Base-by-base conservation (phyloP, 2,888 invertebrate species). In the Scelioninae gen. 1 region DNA sequence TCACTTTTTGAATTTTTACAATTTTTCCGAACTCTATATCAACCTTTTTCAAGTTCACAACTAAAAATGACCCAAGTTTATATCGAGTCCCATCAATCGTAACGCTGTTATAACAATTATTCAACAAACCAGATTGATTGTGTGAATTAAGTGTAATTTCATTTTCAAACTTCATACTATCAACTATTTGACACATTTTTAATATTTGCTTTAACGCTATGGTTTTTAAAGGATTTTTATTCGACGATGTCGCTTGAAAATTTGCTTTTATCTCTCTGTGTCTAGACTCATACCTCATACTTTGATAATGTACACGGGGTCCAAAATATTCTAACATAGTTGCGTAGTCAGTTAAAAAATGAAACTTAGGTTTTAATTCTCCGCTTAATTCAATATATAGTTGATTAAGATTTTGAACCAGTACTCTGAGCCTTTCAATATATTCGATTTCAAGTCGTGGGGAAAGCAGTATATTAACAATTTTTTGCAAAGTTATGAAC, bases 331-430 rank as follows among this genome's bases (percentile, higher is more conserved):
- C 15, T 38, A 82, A 38, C 11, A 66, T 60, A 71, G 76, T 53
- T 23, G 66, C 31, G 32, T 82, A 82, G 34, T 77, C 72, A 1
- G 53, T 65, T 40, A 82, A 51, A 10, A 82, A 76, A 31, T 77
- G 82, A 62, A 82, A 82, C 47, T 77, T 77, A 0, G 68, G 63
- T 74, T 82, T 69, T 23, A 82, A 72, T 13, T 31, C 7, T 29
- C 49, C 56, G 38, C 13, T 65, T n/a, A 60, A 45, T 40, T 81
- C 13, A 15, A 71, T 49, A 60, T 76, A 63, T 11, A 47, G 8
- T 49, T 63, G 13, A 15, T 45, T 62, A 13, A 62, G 63, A 5
- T 71, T 16, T 31, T 63, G 13, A 63, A 75, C 32, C n/a, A 62
- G 38, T 63, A 53, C 15, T 32, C 16, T 47, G n/a, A 79, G 56